Evolutionary conservation across 1,140 invertebrate species (phyloP), one percentile per base, ranked within the genome.

Genomic region (Cydia pomonella): DNA sequence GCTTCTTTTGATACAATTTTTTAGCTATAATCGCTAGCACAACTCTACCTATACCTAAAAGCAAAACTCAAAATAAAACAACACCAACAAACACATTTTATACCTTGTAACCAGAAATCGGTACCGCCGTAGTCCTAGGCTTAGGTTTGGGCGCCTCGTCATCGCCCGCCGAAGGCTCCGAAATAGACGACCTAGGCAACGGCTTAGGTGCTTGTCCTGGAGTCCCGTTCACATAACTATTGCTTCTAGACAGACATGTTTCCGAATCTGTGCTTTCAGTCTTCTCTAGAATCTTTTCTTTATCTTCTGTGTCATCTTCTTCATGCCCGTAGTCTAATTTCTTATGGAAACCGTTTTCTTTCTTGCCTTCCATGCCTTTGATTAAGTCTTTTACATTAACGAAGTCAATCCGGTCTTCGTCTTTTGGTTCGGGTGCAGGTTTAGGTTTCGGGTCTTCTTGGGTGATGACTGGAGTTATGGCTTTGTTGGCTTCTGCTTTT

Each of bases 51-150:
- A 6, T 59, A 0, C 7, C n/a, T 44, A 44, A 44, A 44, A 44
- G 12, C 13, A 44, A 44, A 44, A 38, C 33, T 38, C 33, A 38
- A 38, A 38, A 38, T 10, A 33, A 33, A 7, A 33, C 7, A 33
- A 33, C 29, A 38, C 33, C 33, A 38, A 38, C 7, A 0, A 47
- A 18, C 16, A n/a, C 47, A n/a, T 76, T 77, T 79, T 83, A 87
- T 95, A 96, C 96, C 96, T 96, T 96, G 84, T 96, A 96, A 89
- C 95, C 95, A 74, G 94, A 93, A 21, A 93, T 87, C 16, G 90
- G 87, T 47, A 87, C 83, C 0, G 89, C 87, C 7, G 96, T 95
- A 1, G 96, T 96, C 78, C 96, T 94, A 0, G 96, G 96, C 84
- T 96, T 95, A 66, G 97, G 97, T 81, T 96, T 96, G 0, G 96